These are phyloP conservation scores for Hydrotaea cyrtoneurina DNA, from an alignment of 2,888 invertebrate genomes.

Conservation along the genomic window DNA sequence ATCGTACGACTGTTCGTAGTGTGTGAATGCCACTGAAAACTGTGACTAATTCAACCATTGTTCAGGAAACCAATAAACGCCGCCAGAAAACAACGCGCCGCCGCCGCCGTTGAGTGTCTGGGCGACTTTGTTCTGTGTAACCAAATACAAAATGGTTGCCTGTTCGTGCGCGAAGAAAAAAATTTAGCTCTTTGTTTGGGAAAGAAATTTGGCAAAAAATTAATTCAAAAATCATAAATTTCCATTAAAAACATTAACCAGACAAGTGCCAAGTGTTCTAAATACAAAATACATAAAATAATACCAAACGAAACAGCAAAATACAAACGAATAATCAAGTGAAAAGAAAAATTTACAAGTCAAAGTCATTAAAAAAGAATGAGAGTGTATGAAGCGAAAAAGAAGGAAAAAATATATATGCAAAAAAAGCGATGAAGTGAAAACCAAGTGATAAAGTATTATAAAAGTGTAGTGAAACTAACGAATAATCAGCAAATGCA, in stretches of 20 bases:
- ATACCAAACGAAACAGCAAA: not conserved
- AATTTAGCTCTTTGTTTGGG: constrained; percentile 70
- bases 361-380: constrained; percentile 64
- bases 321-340: constrained; percentile 24
- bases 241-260: constrained; percentile 71
- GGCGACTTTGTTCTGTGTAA: constrained; percentile 39
- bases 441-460: constrained; percentile 41
- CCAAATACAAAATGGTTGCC: constrained; percentile 76
- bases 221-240: constrained; percentile 70
- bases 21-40: not conserved
- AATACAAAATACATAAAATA: constrained; percentile 22
- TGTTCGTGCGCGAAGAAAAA: constrained; percentile 77
- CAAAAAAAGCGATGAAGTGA: constrained; percentile 55
- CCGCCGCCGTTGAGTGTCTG: not conserved
- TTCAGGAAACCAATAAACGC: too few species aligned
- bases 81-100: not conserved
- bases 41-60: too few species aligned
- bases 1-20: not conserved
- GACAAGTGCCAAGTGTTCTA: constrained; percentile 68
- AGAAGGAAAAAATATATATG: constrained; percentile 61
- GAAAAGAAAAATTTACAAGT: constrained; percentile 26
- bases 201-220: constrained; percentile 73
- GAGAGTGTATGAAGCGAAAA: constrained; percentile 61
- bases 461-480: constrained; percentile 34
- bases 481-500: constrained; percentile 14